Evolutionary conservation across 2,888 invertebrate species (phyloP), one percentile per base, ranked within the genome.

Genomic region (Clistopyga incitator): DNA sequence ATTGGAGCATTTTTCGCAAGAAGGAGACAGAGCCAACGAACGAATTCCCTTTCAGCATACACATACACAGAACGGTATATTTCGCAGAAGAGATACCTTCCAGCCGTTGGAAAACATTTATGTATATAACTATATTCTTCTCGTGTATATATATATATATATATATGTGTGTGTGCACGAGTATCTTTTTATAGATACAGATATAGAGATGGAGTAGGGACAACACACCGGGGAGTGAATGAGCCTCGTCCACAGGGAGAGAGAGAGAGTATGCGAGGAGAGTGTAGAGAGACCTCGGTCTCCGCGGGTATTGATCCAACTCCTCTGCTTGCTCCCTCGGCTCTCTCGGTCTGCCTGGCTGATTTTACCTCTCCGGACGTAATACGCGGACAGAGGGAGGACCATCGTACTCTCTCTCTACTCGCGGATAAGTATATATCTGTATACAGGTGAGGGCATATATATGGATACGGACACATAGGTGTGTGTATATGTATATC

Each of bases 221-320:
- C 64, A 50, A 54, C 72, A 75, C 56, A 59, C 59, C 59, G 68
- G 84, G 64, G 78, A 85, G 85, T 50, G 81, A 81, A 84, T 68
- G 84, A 82, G 82, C 61, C 65, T 80, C 83, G 80, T 79, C 71
- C 59, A 76, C 56, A 68, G 52, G 68, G 78, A 70, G 47, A 70
- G 67, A 70, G 67, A 76, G 82, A 68, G 74, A 64, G 71, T 59
- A 86, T 23, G 25, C 45, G 67, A 67, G 47, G 88, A 88, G 88
- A 25, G 50, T 38, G 59, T 78, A 65, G 85, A 84, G 86, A 87
- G 81, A 85, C 81, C 88, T 89, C 89, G 90, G 90, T 91, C 91
- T 88, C 90, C 87, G 86, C 80, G 70, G 89, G 91, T 92, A 92
- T 92, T 92, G 92, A 92, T 92, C 92, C 89, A 85, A 86, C 85